Base-by-base conservation (phyloP, 1,140 invertebrate species). In the Olivierus martensii region DNA sequence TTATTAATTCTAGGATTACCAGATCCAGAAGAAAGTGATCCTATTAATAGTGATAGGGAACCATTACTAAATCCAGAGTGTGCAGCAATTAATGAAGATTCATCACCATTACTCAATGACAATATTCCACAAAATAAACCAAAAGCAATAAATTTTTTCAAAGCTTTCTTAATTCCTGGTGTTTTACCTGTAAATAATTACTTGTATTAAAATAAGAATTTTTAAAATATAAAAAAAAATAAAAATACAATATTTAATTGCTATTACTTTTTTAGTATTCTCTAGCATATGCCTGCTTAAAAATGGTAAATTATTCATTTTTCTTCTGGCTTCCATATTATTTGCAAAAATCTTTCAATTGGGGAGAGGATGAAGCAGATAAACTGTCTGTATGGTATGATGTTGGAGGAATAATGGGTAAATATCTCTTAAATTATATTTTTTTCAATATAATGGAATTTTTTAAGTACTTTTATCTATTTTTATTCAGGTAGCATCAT, bases 261-360 rank as follows among this genome's bases (percentile, higher is more conserved):
- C 3, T 42, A 52, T 52, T 52, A n/a, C n/a, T 3, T 35, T 56
- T 92, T 6, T 90, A 95, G 70, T 97, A 87, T 72, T 90, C 91
- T 0, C 66, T 95, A 3, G 87, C 84, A 28, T 73, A 96, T 35
- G 95, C 96, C 67, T 97, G 96, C 71, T 84, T 90, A n/a, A 97
- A 96, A 70, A 75, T 96, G 7, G 91, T 96, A 50, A 91, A 85
- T 65, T 96, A 97, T 66, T 95, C 91, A 49, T 96, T 96, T 71
- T 77, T 96, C 17, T 96, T 87, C 67, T 97, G 92, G 92, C 72
- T 97, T 58, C 92, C 93, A 44, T 70, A 82, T 12, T 97, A 95
- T 62, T 89, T 97, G 50, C 78, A 80, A 49, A 73, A 75, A 50
- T 83, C 83, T 52, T 86, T 81, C 37, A 73, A 73, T 0, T 79